A percentile compares a stretch with the other conserved stretches of the same genome.
phyloP scores from a whole-genome alignment of 2,888 invertebrate genomes.

The Euphydryas editha region DNA sequence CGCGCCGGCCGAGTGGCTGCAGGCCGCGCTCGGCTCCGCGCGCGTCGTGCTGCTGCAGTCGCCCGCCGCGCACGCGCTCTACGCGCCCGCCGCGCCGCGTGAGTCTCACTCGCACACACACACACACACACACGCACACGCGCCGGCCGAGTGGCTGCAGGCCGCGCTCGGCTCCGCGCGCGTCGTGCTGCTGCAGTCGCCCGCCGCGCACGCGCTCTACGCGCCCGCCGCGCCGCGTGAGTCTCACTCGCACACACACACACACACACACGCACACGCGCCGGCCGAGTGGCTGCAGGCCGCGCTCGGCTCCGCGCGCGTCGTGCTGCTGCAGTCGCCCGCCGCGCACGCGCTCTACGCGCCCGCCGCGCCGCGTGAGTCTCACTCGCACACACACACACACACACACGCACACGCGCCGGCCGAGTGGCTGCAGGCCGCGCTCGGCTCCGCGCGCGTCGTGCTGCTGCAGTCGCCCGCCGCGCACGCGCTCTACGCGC shows the following conservation, averaged over 20 bases:
- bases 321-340: constrained; percentile 46
- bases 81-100: constrained; percentile 18
- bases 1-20: constrained; percentile 53
- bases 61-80: constrained; percentile 52
- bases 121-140: constrained; percentile 15
- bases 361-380: neutral
- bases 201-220: constrained; percentile 53
- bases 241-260: neutral
- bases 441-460: constrained; percentile 39
- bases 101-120: neutral
- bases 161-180: constrained; percentile 43
- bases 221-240: constrained; percentile 2
- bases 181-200: constrained; percentile 47
- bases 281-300: constrained; percentile 52
- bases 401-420: constrained; percentile 38
- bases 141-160: constrained; percentile 51
- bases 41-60: constrained; percentile 47
- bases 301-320: constrained; percentile 40
- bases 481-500: constrained; percentile 53
- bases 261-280: constrained; percentile 27
- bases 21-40: constrained; percentile 43
- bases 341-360: constrained; percentile 53
- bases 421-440: constrained; percentile 51
- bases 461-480: constrained; percentile 47
- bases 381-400: neutral